These are phyloP conservation scores for Taurulus bubalis DNA, from an alignment of 2,113 vertebrate genomes.

Conservation along the genomic window DNA sequence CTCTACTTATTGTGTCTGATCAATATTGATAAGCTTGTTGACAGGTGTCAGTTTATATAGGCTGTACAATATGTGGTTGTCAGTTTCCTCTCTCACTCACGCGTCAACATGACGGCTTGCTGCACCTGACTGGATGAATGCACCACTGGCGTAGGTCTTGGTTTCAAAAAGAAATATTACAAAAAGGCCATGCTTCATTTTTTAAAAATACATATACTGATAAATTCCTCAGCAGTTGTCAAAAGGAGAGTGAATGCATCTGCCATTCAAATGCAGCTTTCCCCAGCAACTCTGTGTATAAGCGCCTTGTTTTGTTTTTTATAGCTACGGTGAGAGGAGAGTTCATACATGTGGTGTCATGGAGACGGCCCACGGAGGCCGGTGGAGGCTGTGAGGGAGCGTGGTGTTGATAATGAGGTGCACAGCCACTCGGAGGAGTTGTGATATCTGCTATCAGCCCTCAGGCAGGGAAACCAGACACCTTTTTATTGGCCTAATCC, in stretches of 20 bases:
- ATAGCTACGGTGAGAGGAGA: neutral
- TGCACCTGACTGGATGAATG: neutral
- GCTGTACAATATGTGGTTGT: neutral
- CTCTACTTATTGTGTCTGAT: slow-evolving; percentile 21
- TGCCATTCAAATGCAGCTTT: neutral
- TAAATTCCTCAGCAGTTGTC: neutral
- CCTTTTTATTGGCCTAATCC: slow-evolving; percentile 70
- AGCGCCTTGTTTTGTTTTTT: slow-evolving; percentile 18
- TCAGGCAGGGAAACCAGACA: slow-evolving; percentile 72
- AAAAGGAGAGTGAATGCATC: neutral
- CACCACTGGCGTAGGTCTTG: neutral
- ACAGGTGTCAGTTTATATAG: neutral
- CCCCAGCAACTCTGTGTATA: neutral
- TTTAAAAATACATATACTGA: neutral
- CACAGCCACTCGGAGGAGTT: slow-evolving; percentile 61
- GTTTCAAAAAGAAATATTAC: neutral
- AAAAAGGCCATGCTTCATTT: neutral
- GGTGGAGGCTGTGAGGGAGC: slow-evolving; percentile 38
- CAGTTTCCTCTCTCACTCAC: neutral
- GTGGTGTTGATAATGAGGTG: slow-evolving; percentile 67
- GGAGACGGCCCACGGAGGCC: slow-evolving; percentile 35
- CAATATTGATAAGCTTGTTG: slow-evolving; percentile 9
- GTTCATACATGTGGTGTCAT: slow-evolving; percentile 43
- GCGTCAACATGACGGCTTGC: neutral
- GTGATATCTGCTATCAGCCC: slow-evolving; percentile 72